Base-by-base conservation (phyloP, 2,888 invertebrate genomes). In the Bugula neritina region DNA sequence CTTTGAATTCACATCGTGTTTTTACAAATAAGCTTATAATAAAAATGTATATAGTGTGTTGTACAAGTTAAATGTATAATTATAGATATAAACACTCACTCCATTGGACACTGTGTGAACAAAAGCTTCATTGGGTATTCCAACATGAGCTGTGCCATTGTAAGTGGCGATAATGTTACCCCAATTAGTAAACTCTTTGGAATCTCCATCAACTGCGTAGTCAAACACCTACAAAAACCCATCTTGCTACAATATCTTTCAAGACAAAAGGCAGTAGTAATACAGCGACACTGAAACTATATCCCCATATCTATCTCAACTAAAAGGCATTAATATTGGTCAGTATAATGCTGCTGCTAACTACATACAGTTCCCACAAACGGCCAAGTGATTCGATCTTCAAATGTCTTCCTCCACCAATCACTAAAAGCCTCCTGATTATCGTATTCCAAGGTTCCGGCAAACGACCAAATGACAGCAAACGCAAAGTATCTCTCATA, bases 401-500 rank as follows among this genome's bases (percentile, higher is more conserved):
- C 78, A 75, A 83, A 83, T 72, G 77, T 76, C 52, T 79, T 76
- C 71, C 77, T 77, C 83, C 83, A 83, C 82, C 82, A 83, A 58
- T 75, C 72, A 73, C 80, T 80, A 78, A 83, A 82, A 0, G 77
- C 74, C 71, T 82, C 80, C 13, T 80, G 74, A 74, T 78, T 69
- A 27, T 81, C 76, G 0, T 74, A 73, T 1, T 77, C 78, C 71
- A 83, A 75, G 17, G 82, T 81, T 25, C 82, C 83, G 52, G 78
- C 82, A 75, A 84, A 82, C 2, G 82, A 77, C 84, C 84, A 84
- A 55, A 84, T 76, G 71, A 78, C 77, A 1, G 83, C 79, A 74
- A 79, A 81, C 78, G 79, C 81, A 76, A 84, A 82, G 73, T 80
- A 82, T 13, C 81, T 76, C 75, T 82, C 82, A 75, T 78, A 79